Evolutionary conservation across 2,888 invertebrate genomes (phyloP).

Genomic region (Diaprepes abbreviatus): DNA sequence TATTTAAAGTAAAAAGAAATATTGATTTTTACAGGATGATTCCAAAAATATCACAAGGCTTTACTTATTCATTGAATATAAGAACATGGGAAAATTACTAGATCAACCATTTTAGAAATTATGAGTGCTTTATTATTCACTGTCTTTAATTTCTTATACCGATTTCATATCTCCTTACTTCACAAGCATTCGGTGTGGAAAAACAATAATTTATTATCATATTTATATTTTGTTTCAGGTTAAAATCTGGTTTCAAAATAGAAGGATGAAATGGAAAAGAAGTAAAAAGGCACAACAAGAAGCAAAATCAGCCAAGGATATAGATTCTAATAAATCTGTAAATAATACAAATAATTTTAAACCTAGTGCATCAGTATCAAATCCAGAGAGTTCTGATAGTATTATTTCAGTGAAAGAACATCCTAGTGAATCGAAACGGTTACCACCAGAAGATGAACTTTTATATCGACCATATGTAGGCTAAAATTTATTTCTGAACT

Average conservation of each 20-base stretch:
- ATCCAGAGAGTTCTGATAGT: slow-evolving; percentile 51
- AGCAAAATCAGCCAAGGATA: slow-evolving; percentile 72
- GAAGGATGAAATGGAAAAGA: slow-evolving; percentile 98
- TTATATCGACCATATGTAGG: slow-evolving; percentile 70
- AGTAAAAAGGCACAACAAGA: slow-evolving; percentile 96
- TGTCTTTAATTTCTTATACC: no score
- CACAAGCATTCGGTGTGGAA: no score
- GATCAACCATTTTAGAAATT: no score
- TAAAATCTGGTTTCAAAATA: slow-evolving; percentile 99
- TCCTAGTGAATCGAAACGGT: slow-evolving; percentile 57
- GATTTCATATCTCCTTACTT: no score
- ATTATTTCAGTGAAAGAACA: slow-evolving; percentile 51
- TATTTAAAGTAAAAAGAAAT: no score
- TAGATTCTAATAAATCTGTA: slow-evolving; percentile 55
- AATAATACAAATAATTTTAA: slow-evolving; percentile 51
- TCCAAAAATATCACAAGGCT: no score
- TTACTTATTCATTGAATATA: no score
- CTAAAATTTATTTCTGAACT: slow-evolving; percentile 61
- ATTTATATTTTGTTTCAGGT: slow-evolving; percentile 72
- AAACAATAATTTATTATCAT: no score
- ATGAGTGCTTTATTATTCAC: no score
- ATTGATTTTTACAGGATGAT: no score
- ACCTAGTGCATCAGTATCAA: slow-evolving; percentile 52
- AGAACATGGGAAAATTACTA: no score
- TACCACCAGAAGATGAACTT: slow-evolving; percentile 64